Evolutionary conservation across 2,888 invertebrate genomes (phyloP), one percentile per base, ranked within the genome.

Genomic region (Ochropleura leucogaster): DNA sequence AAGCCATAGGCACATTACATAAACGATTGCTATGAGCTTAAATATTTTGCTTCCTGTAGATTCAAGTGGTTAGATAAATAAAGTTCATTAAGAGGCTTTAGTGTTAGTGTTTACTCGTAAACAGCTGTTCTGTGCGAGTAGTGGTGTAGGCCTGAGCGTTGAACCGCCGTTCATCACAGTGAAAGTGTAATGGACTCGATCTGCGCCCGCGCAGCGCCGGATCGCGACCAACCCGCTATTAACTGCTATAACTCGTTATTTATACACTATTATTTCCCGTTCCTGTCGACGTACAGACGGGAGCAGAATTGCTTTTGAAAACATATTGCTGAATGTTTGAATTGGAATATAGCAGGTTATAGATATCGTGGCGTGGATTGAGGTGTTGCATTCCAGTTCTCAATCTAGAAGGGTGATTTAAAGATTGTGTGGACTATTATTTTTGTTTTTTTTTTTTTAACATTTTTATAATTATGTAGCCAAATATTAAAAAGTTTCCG

Each of bases 141-240:
- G 88, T 81, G 83, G 86, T 88, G 30, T 88, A 88, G 83, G 77
- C 80, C 85, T 91, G 91, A 89, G 86, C 92, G 83, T 90, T 90
- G 91, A 92, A 91, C 91, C 62, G 78, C 68, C 68, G 83, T 79
- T 77, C 81, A 81, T 87, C 81, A 84, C 74, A 88, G 87, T 88
- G 87, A 87, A 87, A 87, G 87, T 87, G 82, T 81, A 86, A 83
- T 87, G 75, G 77, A 71, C 84, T 80, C 79, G 84, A 88, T 86
- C 83, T 87, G 72, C 74, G 77, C 74, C 67, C 51, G 79, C 74
- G 84, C 67, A 65, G 68, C 66, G 83, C 66, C 74, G 72, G 73
- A 82, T 75, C 65, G 79, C 83, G 69, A 72, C n/a, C 77, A 77
- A 74, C 74, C 72, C 59, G 74, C 69, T 78, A 79, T 76, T 77